Conservation (phyloP, 2,113 vertebrate species). For the Scatophagus argus region DNA sequence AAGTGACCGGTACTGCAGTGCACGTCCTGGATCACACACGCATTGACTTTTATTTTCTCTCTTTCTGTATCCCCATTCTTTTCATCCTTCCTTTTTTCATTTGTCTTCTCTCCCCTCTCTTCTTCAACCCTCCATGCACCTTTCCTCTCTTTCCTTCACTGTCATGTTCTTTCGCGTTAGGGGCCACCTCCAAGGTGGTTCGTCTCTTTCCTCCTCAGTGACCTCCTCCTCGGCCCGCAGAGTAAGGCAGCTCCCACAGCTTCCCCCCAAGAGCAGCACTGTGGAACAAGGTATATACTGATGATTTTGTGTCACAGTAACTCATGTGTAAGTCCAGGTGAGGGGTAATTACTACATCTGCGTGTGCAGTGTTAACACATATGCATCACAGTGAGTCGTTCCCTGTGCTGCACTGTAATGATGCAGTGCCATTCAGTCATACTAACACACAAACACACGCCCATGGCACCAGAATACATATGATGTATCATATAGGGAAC, state of each 20-base stretch:
- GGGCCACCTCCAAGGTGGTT: conserved; percentile 88
- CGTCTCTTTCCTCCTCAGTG: conserved; percentile 87
- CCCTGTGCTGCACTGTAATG: neutral
- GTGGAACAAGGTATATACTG: conserved; percentile 92
- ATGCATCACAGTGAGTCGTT: neutral
- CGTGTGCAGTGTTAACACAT: neutral
- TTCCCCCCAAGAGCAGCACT: conserved; percentile 93
- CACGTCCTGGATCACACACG: neutral
- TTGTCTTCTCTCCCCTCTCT: neutral
- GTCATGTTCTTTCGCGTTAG: conserved; percentile 75
- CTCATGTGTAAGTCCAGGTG: neutral
- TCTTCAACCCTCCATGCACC: conserved; percentile 3
- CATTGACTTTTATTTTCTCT: conserved; percentile 21
- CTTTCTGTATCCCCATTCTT: neutral
- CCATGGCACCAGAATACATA: neutral
- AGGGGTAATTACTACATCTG: neutral
- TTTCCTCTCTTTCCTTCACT: conserved; percentile 3
- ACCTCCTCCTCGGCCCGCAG: conserved; percentile 87
- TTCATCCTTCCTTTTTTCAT: conserved; percentile 4
- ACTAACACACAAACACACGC: too few relatives aligned
- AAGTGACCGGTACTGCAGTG: neutral
- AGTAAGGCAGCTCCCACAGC: conserved; percentile 95
- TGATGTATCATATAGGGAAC: neutral
- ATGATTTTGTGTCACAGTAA: neutral
- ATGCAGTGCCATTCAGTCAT: neutral